These are phyloP conservation scores for Rallus crepitans DNA, from an alignment of 2,797 vertebrate species.

Conservation along the genomic window DNA sequence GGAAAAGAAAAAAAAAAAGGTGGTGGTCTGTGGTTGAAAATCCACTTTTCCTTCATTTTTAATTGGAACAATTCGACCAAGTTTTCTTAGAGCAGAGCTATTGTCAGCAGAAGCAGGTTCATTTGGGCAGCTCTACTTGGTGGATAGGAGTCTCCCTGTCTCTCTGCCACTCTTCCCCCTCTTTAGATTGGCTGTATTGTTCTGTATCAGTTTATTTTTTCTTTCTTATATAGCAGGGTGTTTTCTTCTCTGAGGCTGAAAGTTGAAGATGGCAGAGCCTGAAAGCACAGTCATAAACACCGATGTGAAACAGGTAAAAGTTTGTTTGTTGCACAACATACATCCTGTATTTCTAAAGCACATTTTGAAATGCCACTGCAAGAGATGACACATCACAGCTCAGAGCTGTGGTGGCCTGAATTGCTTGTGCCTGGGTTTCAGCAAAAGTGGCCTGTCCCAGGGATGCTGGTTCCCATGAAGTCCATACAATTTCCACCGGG, in stretches of 20 bases:
- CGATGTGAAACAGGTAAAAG: slow-evolving; percentile 59
- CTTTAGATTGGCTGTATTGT: background rate
- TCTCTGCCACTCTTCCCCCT: background rate
- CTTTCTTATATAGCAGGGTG: background rate
- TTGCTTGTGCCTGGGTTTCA: background rate
- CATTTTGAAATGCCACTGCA: background rate
- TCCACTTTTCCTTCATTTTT: background rate
- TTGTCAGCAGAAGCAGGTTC: background rate
- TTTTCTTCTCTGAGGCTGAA: slow-evolving; percentile 2
- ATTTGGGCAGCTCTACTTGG: background rate
- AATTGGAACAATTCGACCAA: background rate
- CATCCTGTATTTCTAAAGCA: background rate
- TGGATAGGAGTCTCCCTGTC: background rate
- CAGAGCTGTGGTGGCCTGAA: background rate
- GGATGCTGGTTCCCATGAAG: background rate
- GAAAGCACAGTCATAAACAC: slow-evolving; percentile 61
- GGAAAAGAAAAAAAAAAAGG: no score
- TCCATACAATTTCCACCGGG: background rate
- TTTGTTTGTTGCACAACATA: background rate
- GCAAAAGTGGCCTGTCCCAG: background rate
- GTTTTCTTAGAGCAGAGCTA: background rate
- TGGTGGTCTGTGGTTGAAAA: background rate
- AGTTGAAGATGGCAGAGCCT: slow-evolving; percentile 52
- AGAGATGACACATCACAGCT: background rate
- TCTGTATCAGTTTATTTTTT: background rate